Base-by-base conservation (phyloP, 2,113 vertebrate genomes). In the Coreoperca whiteheadi region DNA sequence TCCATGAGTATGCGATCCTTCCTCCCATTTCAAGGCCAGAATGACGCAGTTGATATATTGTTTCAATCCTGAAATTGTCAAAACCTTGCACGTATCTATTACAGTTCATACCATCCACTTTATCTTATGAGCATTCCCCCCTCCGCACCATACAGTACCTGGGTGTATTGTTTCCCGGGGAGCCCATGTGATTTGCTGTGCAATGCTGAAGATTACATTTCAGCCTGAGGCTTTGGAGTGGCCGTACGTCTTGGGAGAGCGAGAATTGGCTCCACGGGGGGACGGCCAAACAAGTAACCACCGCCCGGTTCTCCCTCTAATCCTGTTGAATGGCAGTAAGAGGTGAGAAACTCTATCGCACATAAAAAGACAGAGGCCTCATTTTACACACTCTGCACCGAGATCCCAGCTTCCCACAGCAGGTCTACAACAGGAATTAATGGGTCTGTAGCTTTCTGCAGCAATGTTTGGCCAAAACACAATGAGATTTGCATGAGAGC, bases 281-380 rank as follows among this genome's bases (percentile, higher is more conserved):
- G 57, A 10, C 8, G 37, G 67, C 50, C 71, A 73, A 87, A 86
- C 77, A 88, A 82, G 74, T 60, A 90, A 84, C 83, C 84, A 66
- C 74, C 70, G 34, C 84, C 86, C 14, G 56, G 83, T 90, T 93
- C 74, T 85, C 56, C 76, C 68, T 88, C 74, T 88, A 90, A 93
- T 92, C 90, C 84, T 51, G 37, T 43, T 85, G 73, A 91, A 81
- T 73, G 48, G 72, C 76, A 61, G 77, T 60, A 71, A 89, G 85
- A 90, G 77, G 83, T 87, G 88, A 89, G 86, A 93, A 91, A 89
- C 77, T 87, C 87, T 88, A 91, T 88, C 84, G 23, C 87, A 78
- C 83, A 78, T 86, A 50, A 90, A 91, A 91, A 88, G 81, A 88
- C 74, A 72, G 66, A 88, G 81, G 79, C 63, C 48, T 74, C 56